A percentile compares a stretch with the other conserved stretches of the same genome.
These are phyloP conservation scores for Scaptodrosophila latifasciaeformis DNA, from an alignment of 2,888 invertebrate species.

Conservation along the genomic window DNA sequence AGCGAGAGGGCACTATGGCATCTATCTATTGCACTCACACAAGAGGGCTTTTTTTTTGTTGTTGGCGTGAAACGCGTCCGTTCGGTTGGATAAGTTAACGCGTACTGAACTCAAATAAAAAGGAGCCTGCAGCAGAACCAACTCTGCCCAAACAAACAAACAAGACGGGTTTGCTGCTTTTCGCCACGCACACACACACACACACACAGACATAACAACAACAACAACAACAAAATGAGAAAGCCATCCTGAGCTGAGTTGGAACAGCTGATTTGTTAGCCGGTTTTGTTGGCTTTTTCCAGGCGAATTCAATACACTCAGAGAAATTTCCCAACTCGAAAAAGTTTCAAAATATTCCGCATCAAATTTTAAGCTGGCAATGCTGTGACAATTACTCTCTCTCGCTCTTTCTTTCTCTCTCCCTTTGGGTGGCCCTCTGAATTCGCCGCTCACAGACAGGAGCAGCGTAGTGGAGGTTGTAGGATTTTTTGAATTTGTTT, in stretches of 20 bases:
- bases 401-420: neutral
- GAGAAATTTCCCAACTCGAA: neutral
- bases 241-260: conserved; percentile 32
- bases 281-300: neutral
- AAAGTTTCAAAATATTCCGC: too few species aligned
- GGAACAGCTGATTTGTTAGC: conserved; percentile 45
- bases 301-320: neutral
- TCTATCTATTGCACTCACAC: too few species aligned
- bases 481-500: conserved; percentile 55
- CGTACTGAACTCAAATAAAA: conserved; percentile 44
- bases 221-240: conserved; percentile 13
- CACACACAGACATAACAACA: too few species aligned
- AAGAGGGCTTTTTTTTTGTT: too few species aligned
- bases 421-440: neutral
- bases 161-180: conserved; percentile 33
- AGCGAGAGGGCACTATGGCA: too few species aligned
- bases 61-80: conserved; percentile 13
- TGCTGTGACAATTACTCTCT: neutral
- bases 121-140: conserved; percentile 18
- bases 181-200: too few species aligned
- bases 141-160: conserved; percentile 18
- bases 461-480: too few species aligned
- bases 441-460: conserved; percentile 4
- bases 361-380: conserved; percentile 2
- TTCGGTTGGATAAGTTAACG: conserved; percentile 39